A percentile compares a stretch with the other conserved stretches of the same genome.
Conservation (phyloP, 2,888 invertebrate species). For the Clunio marinus region DNA sequence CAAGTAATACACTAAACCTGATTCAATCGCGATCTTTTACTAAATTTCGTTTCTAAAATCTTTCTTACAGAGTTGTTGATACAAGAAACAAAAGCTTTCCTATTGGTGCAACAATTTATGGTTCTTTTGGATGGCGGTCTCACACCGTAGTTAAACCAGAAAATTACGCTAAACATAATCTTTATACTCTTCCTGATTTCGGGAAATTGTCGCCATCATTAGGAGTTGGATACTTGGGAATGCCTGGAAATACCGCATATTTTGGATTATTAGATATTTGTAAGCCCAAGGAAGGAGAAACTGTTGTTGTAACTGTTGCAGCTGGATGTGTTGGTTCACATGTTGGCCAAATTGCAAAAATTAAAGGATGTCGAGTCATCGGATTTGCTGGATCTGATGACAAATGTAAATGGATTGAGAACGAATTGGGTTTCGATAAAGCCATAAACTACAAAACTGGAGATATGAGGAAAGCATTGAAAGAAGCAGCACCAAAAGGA, state of each 20-base stretch:
- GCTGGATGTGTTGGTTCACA: constrained; percentile 71
- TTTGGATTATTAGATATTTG: constrained; percentile 66
- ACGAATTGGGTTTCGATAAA: constrained; percentile 63
- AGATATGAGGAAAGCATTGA: constrained; percentile 55
- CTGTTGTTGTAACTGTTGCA: constrained; percentile 64
- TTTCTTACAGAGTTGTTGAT: constrained; percentile 24
- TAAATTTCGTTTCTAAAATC: neutral
- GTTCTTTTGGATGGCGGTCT: constrained; percentile 34
- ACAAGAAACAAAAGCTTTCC: constrained; percentile 33
- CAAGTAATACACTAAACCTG: constrained; percentile 52
- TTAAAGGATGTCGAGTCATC: constrained; percentile 64
- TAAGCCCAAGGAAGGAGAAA: constrained; percentile 63
- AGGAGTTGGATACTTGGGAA: constrained; percentile 47
- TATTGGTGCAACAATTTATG: constrained; percentile 20
- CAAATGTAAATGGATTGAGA: constrained; percentile 63
- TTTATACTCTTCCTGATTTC: constrained; percentile 45
- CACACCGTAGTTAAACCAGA: constrained; percentile 35
- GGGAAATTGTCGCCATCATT: constrained; percentile 45
- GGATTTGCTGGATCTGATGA: constrained; percentile 66
- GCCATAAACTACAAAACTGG: constrained; percentile 68
- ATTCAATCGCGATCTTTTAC: neutral
- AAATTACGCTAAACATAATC: constrained; percentile 43
- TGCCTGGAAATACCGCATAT: constrained; percentile 59
- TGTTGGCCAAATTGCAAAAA: constrained; percentile 72
- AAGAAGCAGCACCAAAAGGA: constrained; percentile 62